Evolutionary conservation across 2,797 vertebrate genomes (phyloP).

Genomic region (Alca torda): DNA sequence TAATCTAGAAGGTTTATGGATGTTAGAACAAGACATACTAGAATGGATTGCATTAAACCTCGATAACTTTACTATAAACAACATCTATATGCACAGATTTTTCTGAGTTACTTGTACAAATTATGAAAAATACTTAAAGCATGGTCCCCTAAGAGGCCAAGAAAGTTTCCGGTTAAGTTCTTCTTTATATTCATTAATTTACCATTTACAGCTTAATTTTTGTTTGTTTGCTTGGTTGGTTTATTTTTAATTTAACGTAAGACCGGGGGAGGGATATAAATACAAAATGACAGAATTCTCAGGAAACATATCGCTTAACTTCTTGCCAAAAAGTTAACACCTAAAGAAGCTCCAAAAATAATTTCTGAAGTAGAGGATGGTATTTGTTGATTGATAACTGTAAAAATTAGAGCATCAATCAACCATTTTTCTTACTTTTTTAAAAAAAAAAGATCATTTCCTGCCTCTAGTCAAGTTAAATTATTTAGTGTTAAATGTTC

Average conservation of each 20-base stretch:
- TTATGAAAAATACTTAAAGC: constrained; percentile 79
- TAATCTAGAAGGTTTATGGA: constrained; percentile 50
- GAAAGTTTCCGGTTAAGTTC: constrained; percentile 80
- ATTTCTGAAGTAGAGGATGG: constrained; percentile 65
- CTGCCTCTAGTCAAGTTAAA: constrained; percentile 67
- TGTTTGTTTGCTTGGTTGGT: not conserved
- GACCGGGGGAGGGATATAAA: constrained; percentile 51
- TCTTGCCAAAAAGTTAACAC: constrained; percentile 79
- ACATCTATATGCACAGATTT: constrained; percentile 72
- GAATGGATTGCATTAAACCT: constrained; percentile 55
- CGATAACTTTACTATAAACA: constrained; percentile 41
- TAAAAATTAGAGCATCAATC: constrained; percentile 65
- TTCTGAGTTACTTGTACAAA: constrained; percentile 72
- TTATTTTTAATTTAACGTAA: constrained; percentile 64
- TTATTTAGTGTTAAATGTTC: constrained; percentile 68
- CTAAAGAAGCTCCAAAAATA: constrained; percentile 62
- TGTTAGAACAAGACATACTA: constrained; percentile 58
- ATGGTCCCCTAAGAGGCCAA: constrained; percentile 81
- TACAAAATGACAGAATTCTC: constrained; percentile 71
- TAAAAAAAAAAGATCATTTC: constrained; percentile 37
- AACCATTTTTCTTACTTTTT: constrained; percentile 57
- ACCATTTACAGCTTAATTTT: constrained; percentile 42
- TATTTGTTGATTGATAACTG: constrained; percentile 69
- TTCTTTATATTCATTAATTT: constrained; percentile 57
- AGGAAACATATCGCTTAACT: constrained; percentile 73